Conservation (phyloP, 2,888 invertebrate species). For the Scrobipalpa atriplicella region DNA sequence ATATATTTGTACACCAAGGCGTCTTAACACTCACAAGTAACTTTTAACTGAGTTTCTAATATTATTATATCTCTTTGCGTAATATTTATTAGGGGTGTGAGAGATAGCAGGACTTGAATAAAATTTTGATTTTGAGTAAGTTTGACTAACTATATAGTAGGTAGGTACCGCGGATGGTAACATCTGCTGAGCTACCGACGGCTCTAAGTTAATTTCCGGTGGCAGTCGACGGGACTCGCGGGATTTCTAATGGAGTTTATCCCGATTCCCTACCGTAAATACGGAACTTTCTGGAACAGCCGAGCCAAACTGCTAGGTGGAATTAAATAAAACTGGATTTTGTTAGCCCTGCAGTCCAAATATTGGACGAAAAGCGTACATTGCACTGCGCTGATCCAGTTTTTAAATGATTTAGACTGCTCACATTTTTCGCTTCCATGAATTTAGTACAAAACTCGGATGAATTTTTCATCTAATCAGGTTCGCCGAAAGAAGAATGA, state of each 20-base stretch:
- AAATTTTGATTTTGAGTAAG: constrained; percentile 35
- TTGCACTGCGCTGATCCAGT: constrained; percentile 35
- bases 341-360: constrained; percentile 23
- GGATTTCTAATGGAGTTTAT: constrained; percentile 60
- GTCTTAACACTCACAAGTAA: too few relatives aligned
- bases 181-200: constrained; percentile 52
- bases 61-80: too few relatives aligned
- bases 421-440: constrained; percentile 34
- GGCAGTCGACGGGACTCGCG: constrained; percentile 41
- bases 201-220: constrained; percentile 70
- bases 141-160: neutral
- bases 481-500: constrained; percentile 26
- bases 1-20: too few relatives aligned
- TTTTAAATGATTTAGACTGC: constrained; percentile 44
- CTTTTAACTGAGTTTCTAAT: too few relatives aligned
- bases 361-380: constrained; percentile 7
- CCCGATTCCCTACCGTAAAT: constrained; percentile 48
- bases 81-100: too few relatives aligned
- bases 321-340: constrained; percentile 31
- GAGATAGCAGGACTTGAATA: too few relatives aligned
- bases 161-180: constrained; percentile 37
- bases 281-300: constrained; percentile 41
- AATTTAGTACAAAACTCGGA: constrained; percentile 36
- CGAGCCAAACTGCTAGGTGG: constrained; percentile 19
- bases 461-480: constrained; percentile 41